Base-by-base conservation (phyloP, 2,113 vertebrate genomes). In the Oplegnathus fasciatus region DNA sequence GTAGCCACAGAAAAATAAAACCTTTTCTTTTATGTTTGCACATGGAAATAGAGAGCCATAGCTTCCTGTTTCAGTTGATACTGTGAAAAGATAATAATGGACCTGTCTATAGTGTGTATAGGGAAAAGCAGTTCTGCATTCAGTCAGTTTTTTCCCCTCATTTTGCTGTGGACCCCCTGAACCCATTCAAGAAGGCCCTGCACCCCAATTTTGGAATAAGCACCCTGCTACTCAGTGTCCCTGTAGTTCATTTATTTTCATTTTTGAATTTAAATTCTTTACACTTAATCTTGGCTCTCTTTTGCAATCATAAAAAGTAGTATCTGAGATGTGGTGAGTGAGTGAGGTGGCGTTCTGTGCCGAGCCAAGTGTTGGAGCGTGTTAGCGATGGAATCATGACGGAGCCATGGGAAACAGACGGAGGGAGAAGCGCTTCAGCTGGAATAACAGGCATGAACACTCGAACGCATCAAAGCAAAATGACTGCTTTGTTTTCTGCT, bases 401-500 rank as follows among this genome's bases (percentile, higher is more conserved):
- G 64, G 93, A 88, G 82, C 86, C 87, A 26, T 87, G 90, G 92
- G 91, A 92, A 86, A 84, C 61, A 42, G 66, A 68, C 50, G 48
- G 73, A 80, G 73, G 44, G 77, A 86, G 86, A 58, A 26, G 67
- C 68, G 67, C 81, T 89, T 94, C 88, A 86, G 68, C 86, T 76
- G 72, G 71, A 93, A 91, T 90, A 91, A 89, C 78, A 92, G 80
- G 70, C 89, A 84, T 15, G 44, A 88, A 89, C 84, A 92, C 83
- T 85, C 30, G 8, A 77, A 86, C 14, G 89, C 92, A 95, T 95
- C 93, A 94, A 94, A 96, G 93, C 91, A 93, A 95, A 95, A 92
- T 87, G 91, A 82, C 86, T 91, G 91, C 93, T 93, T 95, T 96
- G 94, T 95, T 94, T 95, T 92, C 88, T 70, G 48, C 48, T 40